Evolutionary conservation across 2,797 vertebrate species (phyloP).

Genomic region (Nasua narica): DNA sequence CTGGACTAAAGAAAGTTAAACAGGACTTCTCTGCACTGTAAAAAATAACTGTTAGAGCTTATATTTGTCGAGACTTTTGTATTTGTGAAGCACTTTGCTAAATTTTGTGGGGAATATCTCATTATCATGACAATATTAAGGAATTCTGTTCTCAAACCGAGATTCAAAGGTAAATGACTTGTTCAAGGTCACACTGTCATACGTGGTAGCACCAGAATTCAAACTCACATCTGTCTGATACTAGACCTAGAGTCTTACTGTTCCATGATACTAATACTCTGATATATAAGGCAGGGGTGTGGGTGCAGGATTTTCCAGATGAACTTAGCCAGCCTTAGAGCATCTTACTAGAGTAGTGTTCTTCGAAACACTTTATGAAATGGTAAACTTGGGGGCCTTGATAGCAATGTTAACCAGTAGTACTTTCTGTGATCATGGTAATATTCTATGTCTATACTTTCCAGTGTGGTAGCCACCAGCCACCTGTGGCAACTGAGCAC

Average conservation of each 20-base stretch:
- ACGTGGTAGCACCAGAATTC: background rate
- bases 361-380: background rate
- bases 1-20: background rate
- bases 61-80: background rate
- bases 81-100: background rate
- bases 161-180: background rate
- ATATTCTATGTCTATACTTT: background rate
- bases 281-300: background rate
- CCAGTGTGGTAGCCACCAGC: background rate
- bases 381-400: background rate
- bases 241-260: background rate
- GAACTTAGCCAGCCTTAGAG: background rate
- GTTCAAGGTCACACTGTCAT: background rate
- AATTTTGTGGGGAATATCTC: background rate
- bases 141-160: background rate
- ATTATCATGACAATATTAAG: background rate
- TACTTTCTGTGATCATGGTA: background rate
- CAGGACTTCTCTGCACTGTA: background rate
- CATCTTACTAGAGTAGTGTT: background rate
- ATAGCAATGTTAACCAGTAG: rapidly evolving
- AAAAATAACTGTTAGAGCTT: background rate
- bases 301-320: background rate
- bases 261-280: background rate
- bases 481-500: background rate
- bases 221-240: background rate